Base-by-base conservation (phyloP, 2,113 vertebrate genomes). In the Ophiodon elongatus region DNA sequence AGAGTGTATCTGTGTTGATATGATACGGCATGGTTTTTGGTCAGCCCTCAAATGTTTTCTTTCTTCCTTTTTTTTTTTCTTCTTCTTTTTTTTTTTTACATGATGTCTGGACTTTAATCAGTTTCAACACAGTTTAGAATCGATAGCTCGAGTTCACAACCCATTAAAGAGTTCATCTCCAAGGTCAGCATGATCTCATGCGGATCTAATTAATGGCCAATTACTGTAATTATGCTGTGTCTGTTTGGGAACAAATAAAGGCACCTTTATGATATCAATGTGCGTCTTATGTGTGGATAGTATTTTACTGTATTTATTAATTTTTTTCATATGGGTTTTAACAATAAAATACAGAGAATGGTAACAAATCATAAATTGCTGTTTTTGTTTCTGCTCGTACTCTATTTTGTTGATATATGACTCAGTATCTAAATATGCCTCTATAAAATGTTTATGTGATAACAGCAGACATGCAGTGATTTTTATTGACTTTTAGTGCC, bases 131-230 rank as follows among this genome's bases (percentile, higher is more conserved):
- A 80, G 41, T 82, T 86, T 69, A 45, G 64, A 91, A 94, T 95
- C 91, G 82, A 95, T 94, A 79, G 54, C 33, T 62, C 8, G 81
- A 85, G 85, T 79, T 88, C 86, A 87, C 81, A 76, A 74, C 65
- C 92, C 89, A 87, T 91, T 90, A 89, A 93, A 95, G 94, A 95
- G 95, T 95, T 96, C 92, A 92, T 80, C 88, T 78, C 67, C 90
- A 82, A 88, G 88, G 90, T 93, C 91, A 93, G 73, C 75, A 73
- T 90, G 88, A 89, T 90, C 73, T 94, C 91, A 93, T 59, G 72
- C 67, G 75, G 82, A 73, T 88, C 89, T 88, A 94, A 94, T 94
- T 92, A 92, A 94, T 90, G 82, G 86, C 60, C 90, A 93, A 87
- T 93, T 93, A 88, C 85, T 85, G 91, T 89, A 87, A 92, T 93